Conservation (phyloP, 2,888 invertebrate species). For the Pilophorus perplexus region DNA sequence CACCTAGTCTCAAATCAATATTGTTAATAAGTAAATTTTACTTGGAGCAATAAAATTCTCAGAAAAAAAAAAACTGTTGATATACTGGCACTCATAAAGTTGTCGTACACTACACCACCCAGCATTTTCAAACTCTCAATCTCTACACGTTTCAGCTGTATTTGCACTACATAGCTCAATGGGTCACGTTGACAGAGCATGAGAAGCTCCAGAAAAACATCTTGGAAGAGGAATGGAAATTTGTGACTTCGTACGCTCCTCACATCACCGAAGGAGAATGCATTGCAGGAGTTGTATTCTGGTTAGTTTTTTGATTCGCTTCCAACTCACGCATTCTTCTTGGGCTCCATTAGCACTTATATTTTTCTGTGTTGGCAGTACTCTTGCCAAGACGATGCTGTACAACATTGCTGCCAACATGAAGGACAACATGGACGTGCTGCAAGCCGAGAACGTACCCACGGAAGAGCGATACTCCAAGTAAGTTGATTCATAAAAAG, state of each 20-base stretch:
- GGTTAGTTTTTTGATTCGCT: constrained; percentile 55
- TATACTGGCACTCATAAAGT: no score
- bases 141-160: constrained; percentile 71
- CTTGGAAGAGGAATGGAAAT: constrained; percentile 85
- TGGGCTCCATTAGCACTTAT: not conserved
- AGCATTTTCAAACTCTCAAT: no score
- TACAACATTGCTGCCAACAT: constrained; percentile 16
- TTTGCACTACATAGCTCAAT: constrained; percentile 78
- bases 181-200: constrained; percentile 69
- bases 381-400: constrained; percentile 30
- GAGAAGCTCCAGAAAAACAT: constrained; percentile 67
- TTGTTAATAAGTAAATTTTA: no score
- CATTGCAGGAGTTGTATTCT: constrained; percentile 70
- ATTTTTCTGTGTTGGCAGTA: constrained; percentile 2
- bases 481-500: not conserved
- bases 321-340: not conserved
- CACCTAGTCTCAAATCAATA: no score
- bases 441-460: not conserved
- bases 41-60: no score
- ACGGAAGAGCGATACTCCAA: not conserved
- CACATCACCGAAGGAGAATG: constrained; percentile 66
- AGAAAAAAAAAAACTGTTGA: no score
- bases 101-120: no score
- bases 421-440: constrained; percentile 17
- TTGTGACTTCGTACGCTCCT: constrained; percentile 74